These are phyloP conservation scores for Neomonachus schauinslandi DNA, from an alignment of 2,113 vertebrate species.

Conservation along the genomic window DNA sequence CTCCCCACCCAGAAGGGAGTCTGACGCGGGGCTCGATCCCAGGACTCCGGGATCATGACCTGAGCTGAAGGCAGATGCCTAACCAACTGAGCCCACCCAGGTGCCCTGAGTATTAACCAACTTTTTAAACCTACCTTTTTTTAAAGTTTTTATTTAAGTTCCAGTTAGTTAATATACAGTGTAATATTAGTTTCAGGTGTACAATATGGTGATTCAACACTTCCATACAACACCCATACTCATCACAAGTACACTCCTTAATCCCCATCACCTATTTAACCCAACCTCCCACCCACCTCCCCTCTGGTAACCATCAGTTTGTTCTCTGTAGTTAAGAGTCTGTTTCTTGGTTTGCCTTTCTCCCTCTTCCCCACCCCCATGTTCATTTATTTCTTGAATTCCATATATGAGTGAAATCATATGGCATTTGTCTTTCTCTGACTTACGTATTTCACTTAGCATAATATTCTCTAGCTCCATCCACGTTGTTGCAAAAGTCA, in stretches of 20 bases:
- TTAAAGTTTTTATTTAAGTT: background rate
- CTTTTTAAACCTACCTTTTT: background rate
- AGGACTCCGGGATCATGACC: too few species aligned
- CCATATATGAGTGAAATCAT: background rate
- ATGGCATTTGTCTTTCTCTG: background rate
- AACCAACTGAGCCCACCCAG: too few species aligned
- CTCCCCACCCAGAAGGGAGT: too few species aligned
- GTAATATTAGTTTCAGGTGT: background rate
- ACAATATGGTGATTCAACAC: background rate
- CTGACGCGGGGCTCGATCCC: too few species aligned
- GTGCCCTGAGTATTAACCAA: background rate
- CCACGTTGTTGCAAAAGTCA: background rate
- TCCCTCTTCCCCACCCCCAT: background rate
- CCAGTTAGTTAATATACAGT: background rate
- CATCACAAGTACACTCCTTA: background rate
- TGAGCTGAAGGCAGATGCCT: too few species aligned
- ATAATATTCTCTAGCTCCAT: background rate
- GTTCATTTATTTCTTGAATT: background rate
- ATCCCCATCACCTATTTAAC: background rate
- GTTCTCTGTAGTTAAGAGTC: background rate
- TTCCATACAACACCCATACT: background rate
- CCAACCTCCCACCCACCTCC: background rate
- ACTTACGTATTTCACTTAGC: background rate
- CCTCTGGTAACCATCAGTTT: background rate
- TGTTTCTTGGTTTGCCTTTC: background rate